Evolutionary conservation across 2,888 invertebrate genomes (phyloP), one percentile per base, ranked within the genome.

Genomic region (Andrena bucephala): DNA sequence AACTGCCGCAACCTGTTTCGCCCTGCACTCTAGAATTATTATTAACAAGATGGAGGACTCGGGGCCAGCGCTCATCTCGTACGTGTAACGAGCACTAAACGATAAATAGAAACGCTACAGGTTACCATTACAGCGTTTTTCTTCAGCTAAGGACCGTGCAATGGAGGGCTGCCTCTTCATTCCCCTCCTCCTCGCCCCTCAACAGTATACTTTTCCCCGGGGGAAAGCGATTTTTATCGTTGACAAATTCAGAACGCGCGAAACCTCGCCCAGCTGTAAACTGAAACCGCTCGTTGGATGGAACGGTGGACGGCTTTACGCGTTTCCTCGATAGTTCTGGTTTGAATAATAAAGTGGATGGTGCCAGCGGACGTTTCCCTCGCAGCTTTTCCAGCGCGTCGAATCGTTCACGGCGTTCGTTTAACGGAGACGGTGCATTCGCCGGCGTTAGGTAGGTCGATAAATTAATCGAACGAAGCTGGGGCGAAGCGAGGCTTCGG

Each of bases 391-490:
- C 78, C 78, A 31, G 31, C 54, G 33, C 71, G 70, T 74, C 60
- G 63, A 75, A 69, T 79, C 60, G 67, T 50, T 54, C 42, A 16
- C 42, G 42, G 62, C 57, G 59, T n/a, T 57, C 68, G 60, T 52
- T 33, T 54, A 63, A 74, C 57, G n/a, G 24, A 50, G 66, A 57
- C 27, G 63, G 78, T 48, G 75, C 69, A 85, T 75, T 83, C 78
- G 71, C 36, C 48, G 71, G 67, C 69, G 79, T 81, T 73, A 70
- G 82, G 62, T 72, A 79, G 59, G 74, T 48, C 66, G 74, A 91
- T 91, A 90, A 91, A 91, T 91, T 89, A 90, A 90, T 90, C 85
- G 81, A 81, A 81, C 8, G 59, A 67, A 65, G 65, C 54, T 74
- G 59, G 54, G 72, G 77, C 75, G 81, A 75, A 84, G 80, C 84